phyloP scores from a whole-genome alignment of 92 coral and sea anemone species.

The Actinostola sp. region DNA sequence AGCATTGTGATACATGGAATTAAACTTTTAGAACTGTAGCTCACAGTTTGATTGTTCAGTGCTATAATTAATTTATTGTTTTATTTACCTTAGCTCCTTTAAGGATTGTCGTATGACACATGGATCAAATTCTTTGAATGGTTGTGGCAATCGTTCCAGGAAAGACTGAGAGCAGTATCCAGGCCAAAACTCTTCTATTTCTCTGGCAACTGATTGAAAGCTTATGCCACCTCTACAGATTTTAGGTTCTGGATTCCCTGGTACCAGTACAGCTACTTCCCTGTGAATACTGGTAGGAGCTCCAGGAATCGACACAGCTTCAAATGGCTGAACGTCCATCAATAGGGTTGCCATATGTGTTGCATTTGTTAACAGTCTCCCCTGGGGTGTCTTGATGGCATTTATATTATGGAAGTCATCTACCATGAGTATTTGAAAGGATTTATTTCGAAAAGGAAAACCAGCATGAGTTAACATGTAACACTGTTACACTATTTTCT shows the following conservation, averaged over 20 bases:
- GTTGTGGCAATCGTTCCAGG: background rate
- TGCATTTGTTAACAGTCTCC: background rate
- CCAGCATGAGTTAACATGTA: background rate
- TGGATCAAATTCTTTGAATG: background rate
- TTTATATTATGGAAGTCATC: background rate
- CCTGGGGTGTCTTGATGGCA: background rate
- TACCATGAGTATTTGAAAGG: background rate
- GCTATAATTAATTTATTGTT: too few relatives aligned
- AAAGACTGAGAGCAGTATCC: background rate
- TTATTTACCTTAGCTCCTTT: background rate
- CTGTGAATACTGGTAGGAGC: constrained; percentile 3
- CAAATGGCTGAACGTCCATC: background rate
- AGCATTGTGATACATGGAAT: background rate
- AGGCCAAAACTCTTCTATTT: background rate
- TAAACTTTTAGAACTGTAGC: background rate
- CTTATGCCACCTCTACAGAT: background rate
- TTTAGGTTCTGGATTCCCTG: background rate
- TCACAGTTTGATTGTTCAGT: constrained; percentile 1
- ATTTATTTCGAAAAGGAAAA: too few relatives aligned
- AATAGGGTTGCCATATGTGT: background rate
- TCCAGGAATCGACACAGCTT: background rate
- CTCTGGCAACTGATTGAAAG: background rate
- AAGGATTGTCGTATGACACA: background rate
- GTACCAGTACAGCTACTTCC: background rate
- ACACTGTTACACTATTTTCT: too few relatives aligned